Evolutionary conservation across 2,113 vertebrate genomes (phyloP).

Genomic region (Cricetomys ansorgei): DNA sequence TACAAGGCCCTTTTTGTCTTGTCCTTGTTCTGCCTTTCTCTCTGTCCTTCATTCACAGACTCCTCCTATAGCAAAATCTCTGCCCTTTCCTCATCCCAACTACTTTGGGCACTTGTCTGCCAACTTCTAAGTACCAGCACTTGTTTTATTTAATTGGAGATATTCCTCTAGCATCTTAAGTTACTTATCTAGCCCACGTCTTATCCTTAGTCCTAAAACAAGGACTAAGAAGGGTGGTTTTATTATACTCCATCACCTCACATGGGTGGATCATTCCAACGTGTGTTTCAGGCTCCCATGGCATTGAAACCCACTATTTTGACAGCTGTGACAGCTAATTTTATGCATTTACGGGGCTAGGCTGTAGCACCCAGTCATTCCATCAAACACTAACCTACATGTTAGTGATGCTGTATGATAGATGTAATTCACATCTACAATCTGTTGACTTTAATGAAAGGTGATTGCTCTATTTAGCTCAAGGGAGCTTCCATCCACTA

Average conservation of each 20-base stretch:
- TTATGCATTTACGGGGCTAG: not conserved
- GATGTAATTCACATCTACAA: not conserved
- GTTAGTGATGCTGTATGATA: not conserved
- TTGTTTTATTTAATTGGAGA: not conserved
- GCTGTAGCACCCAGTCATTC: not conserved
- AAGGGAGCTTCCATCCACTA: not conserved
- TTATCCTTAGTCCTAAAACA: not conserved
- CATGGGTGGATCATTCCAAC: no score
- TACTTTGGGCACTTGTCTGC: accelerated
- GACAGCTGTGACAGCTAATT: not conserved
- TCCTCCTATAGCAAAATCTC: not conserved
- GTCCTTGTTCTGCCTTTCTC: not conserved
- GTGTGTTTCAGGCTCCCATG: not conserved
- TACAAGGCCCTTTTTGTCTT: accelerated
- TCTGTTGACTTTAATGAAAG: not conserved
- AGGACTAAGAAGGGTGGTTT: not conserved
- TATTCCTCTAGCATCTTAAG: not conserved
- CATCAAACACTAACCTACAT: not conserved
- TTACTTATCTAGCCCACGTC: not conserved
- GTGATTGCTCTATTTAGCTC: not conserved
- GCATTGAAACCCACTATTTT: not conserved
- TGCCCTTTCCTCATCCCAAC: not conserved
- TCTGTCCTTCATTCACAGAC: not conserved
- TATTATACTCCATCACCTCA: no score
- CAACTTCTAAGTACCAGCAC: not conserved